Evolutionary conservation across 2,797 vertebrate genomes (phyloP), one percentile per base, ranked within the genome.

Genomic region (Paedocypris micromegethes): DNA sequence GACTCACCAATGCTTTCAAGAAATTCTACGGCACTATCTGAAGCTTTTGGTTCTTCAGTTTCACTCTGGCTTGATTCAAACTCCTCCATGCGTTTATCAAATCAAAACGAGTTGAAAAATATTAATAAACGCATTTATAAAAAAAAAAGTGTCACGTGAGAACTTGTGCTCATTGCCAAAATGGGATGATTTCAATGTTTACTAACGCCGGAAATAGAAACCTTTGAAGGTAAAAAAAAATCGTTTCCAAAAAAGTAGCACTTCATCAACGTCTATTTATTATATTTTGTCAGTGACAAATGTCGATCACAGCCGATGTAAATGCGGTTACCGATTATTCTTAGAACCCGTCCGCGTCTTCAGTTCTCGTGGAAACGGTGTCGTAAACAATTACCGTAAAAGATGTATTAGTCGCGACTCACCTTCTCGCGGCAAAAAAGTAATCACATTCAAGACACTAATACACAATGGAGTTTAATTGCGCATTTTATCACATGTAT

Each of bases 1-100:
- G 9, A 79, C 82, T 83, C 76, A 90, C 90, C 81, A 4, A 88
- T 78, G 63, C 58, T 77, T 58, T 74, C 64, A 70, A 89, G 53
- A 76, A 90, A 90, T 1, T 75, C 3, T 53, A 85, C 6, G 0
- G 88, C 88, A 64, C 85, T 80, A 0, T 65, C 74, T 0, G 86
- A 88, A 3, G 86, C 79, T 65, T 60, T 78, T 2, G 71, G 2
- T 52, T 72, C 70, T 38, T 64, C 74, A 44, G 37, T 47, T 4
- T 76, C 46, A 9, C 42, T 9, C 38, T 4, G 70, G 2, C 59
- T 68, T 4, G 0, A 38, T 42, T 5, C 53, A 39, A 9, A 48
- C 0, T 79, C 50, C 40, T 68, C 75, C 78, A 75, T 80, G 51
- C 56, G 49, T 70, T 67, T 7, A 23, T 2, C 38, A 64, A 64